Conservation (phyloP, 2,113 vertebrate species). For the Phycodurus eques region DNA sequence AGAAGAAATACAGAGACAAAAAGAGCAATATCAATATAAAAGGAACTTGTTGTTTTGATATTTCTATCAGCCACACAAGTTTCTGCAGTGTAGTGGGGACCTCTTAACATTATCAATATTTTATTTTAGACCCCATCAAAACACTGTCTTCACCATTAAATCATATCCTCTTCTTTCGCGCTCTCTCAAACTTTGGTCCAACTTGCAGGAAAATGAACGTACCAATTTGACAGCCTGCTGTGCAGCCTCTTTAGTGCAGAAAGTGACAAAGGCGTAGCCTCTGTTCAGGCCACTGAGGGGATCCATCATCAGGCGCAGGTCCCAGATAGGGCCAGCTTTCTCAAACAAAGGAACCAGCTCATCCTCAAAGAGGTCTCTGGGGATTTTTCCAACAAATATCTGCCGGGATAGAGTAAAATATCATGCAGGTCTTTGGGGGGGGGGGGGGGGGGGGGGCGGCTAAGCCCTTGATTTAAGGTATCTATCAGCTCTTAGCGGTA, state of each 20-base stretch:
- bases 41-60: background rate
- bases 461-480: constrained; percentile 10
- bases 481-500: constrained; percentile 64
- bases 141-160: background rate
- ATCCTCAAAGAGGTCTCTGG: constrained; percentile 98
- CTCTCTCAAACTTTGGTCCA: background rate
- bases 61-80: background rate
- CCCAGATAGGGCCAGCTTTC: constrained; percentile 98
- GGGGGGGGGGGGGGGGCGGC: no score
- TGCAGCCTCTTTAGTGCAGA: constrained; percentile 99
- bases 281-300: constrained; percentile 96
- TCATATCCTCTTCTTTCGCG: background rate
- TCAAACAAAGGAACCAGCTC: constrained; percentile 98
- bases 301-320: constrained; percentile 99
- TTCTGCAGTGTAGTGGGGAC: background rate
- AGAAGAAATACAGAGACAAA: background rate
- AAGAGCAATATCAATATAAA: background rate
- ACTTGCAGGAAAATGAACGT: constrained; percentile 47
- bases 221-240: constrained; percentile 98
- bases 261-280: constrained; percentile 99
- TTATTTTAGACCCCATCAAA: background rate
- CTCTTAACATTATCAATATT: background rate
- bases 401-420: constrained; percentile 55
- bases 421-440: background rate
- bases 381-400: constrained; percentile 99